Percentiles rank a stretch among this genome's conserved stretches.
Evolutionary conservation across 1,140 invertebrate species (phyloP).

Genomic region (Nebria ingens): DNA sequence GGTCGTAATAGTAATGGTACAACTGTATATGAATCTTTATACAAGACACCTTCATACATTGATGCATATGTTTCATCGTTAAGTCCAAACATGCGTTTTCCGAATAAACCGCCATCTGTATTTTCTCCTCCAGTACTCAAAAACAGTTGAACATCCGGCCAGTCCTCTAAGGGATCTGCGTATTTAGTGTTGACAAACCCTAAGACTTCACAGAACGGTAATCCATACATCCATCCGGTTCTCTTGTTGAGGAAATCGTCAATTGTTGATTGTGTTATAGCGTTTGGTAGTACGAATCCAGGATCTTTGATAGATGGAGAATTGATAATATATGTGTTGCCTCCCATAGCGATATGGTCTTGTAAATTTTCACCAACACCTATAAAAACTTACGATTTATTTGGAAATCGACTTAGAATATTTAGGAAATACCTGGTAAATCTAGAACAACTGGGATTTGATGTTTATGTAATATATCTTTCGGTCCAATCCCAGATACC

Average conservation of each 20-base stretch:
- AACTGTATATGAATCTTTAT: constrained; percentile 53
- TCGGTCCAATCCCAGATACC: constrained; percentile 66
- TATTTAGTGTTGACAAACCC: constrained; percentile 67
- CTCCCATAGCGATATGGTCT: constrained; percentile 59
- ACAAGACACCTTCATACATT: constrained; percentile 57
- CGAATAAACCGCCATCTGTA: constrained; percentile 62
- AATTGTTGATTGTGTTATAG: constrained; percentile 40
- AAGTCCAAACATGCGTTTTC: constrained; percentile 53
- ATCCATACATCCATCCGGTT: constrained; percentile 51
- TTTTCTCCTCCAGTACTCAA: constrained; percentile 58
- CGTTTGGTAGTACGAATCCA: constrained; percentile 47
- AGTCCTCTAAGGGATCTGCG: constrained; percentile 48
- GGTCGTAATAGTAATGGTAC: constrained; percentile 64
- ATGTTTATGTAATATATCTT: constrained; percentile 46
- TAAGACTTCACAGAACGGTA: constrained; percentile 61
- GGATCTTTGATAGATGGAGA: constrained; percentile 39
- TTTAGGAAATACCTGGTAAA: no score
- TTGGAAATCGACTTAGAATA: no score
- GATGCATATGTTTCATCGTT: constrained; percentile 52
- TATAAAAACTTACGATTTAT: no score
- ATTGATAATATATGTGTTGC: constrained; percentile 34
- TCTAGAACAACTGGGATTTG: constrained; percentile 44
- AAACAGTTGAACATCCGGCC: constrained; percentile 70
- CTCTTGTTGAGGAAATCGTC: constrained; percentile 43
- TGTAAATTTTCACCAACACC: constrained; percentile 74